A percentile compares a stretch with the other conserved stretches of the same genome.
Evolutionary conservation across 64 coral and sea anemone genomes (phyloP).

Genomic region (Actinia equina): DNA sequence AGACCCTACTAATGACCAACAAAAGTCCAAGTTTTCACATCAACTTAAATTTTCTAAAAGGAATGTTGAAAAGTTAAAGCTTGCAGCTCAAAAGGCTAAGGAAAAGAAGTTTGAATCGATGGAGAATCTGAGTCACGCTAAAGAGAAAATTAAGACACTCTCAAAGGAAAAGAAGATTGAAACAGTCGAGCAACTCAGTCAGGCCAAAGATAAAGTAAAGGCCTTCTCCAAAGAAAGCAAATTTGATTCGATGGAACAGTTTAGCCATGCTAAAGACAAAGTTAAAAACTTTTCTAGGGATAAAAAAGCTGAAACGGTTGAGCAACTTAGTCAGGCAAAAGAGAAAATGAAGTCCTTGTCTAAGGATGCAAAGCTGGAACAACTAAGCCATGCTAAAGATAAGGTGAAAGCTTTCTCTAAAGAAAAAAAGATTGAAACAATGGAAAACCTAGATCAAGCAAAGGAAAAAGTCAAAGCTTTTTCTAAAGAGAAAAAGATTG

Average conservation of each 20-base stretch:
- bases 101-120: not conserved
- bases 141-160: conserved; percentile 9
- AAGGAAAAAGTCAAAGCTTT: conserved; percentile 23
- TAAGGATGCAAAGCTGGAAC: not conserved
- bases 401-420: conserved; percentile 14
- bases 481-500: conserved; percentile 10
- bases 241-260: not conserved
- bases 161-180: not conserved
- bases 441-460: not conserved
- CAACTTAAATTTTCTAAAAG: conserved; percentile 5
- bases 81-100: conserved; percentile 7
- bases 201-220: conserved; percentile 16
- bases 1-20: not conserved
- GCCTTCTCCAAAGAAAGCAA: not conserved
- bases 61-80: conserved; percentile 17
- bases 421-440: conserved; percentile 11
- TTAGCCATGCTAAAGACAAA: conserved; percentile 6
- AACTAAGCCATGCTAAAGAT: conserved; percentile 11
- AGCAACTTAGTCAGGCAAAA: not conserved
- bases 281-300: conserved; percentile 13
- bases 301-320: not conserved
- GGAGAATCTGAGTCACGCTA: conserved; percentile 1
- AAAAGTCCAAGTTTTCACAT: not conserved
- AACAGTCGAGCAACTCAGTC: not conserved
- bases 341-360: conserved; percentile 4